Conservation (phyloP, 2,888 invertebrate genomes). For the Cephus pygmeus region DNA sequence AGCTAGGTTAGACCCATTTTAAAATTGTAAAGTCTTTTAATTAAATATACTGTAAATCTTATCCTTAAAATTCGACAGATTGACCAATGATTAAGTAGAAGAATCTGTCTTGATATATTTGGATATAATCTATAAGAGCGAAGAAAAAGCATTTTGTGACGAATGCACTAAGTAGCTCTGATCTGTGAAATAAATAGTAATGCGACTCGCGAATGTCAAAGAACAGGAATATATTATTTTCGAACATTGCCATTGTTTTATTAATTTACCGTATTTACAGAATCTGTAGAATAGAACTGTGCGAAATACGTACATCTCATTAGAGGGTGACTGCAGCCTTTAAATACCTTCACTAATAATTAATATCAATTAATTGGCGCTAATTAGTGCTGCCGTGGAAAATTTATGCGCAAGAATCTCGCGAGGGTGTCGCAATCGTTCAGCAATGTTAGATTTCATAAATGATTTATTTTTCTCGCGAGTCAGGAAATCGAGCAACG, state of each 20-base stretch:
- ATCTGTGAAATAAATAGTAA: not conserved
- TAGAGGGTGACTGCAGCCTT: not conserved
- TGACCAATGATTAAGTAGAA: not conserved
- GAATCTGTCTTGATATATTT: not conserved
- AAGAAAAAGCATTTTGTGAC: not conserved
- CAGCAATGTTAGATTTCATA: not conserved
- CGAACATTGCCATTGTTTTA: not conserved
- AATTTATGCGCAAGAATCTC: not conserved
- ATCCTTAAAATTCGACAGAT: not conserved
- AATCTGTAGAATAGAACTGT: not conserved
- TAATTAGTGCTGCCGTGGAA: not conserved
- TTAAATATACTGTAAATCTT: not conserved
- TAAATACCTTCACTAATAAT: not conserved
- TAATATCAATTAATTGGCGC: not conserved
- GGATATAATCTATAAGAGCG: not conserved
- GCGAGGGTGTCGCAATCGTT: not conserved
- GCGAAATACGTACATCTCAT: not conserved
- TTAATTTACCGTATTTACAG: not conserved
- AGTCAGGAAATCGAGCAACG: not conserved
- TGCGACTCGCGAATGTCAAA: not conserved
- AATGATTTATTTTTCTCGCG: not conserved
- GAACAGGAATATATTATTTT: not conserved
- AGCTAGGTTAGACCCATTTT: not conserved
- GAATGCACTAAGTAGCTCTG: not conserved
- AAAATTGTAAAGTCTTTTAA: not conserved